phyloP scores from a whole-genome alignment of 2,113 vertebrate species.

The Nothocercus nigrocapillus region DNA sequence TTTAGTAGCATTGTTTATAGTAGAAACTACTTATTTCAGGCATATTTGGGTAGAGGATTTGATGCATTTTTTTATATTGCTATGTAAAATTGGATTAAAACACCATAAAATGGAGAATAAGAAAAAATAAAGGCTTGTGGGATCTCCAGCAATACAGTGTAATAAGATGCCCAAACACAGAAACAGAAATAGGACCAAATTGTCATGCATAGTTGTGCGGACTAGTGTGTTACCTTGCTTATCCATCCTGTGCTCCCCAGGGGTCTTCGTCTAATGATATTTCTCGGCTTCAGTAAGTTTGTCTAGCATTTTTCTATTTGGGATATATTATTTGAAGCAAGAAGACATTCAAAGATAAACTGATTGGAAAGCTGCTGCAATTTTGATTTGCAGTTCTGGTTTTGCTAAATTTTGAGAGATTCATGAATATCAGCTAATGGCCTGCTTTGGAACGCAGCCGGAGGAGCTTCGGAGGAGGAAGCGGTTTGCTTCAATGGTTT shows the following conservation, averaged over 20 bases:
- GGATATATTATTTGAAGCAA: neutral
- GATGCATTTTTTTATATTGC: neutral
- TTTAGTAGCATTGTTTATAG: conserved; percentile 3
- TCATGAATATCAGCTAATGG: neutral
- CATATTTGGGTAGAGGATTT: conserved; percentile 21
- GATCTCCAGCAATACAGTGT: neutral
- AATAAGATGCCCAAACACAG: neutral
- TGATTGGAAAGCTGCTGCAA: neutral
- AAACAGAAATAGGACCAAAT: neutral
- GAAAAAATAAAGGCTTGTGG: conserved; percentile 11
- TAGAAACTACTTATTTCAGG: conserved; percentile 18
- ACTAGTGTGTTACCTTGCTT: neutral
- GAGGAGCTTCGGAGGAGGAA: neutral
- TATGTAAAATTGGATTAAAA: conserved; percentile 29
- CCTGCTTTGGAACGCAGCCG: neutral
- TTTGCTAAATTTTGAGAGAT: neutral
- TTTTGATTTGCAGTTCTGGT: too few relatives aligned
- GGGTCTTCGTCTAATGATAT: neutral
- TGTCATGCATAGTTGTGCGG: neutral
- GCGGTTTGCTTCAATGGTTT: neutral
- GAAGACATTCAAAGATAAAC: neutral
- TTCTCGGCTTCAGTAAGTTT: neutral
- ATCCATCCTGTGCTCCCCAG: neutral
- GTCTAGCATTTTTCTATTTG: neutral
- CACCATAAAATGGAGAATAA: neutral